Evolutionary conservation across 2,797 vertebrate species (phyloP), one percentile per base, ranked within the genome.

Genomic region (Microctenopoma stevenorrisi): DNA sequence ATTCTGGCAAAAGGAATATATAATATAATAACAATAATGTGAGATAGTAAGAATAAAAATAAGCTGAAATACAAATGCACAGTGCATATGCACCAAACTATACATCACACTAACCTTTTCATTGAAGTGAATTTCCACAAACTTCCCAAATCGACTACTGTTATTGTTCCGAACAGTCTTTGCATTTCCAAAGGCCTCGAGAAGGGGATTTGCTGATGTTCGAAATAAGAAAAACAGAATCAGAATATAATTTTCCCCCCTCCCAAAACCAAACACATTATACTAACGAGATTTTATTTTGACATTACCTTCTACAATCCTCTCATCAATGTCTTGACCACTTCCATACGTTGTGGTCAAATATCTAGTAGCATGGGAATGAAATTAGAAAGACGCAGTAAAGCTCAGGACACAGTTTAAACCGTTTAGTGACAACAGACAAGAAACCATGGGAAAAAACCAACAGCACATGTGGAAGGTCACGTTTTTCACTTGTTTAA

Each of bases 81-180:
- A 1, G 10, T 12, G 6, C 18, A 79, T 3, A 48, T 2, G 16
- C 0, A 56, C 5, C 0, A 52, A 58, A 14, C 18, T 5, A 44
- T 3, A 54, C 30, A 49, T 35, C n/a, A 66, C 43, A 15, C 3
- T 54, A 91, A 98, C 98, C 95, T 99, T 99, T 76, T 96, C 96
- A 88, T 98, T 97, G 72, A 99, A 99, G 88, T 99, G 98, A 86
- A 99, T 99, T 95, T 99, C 98, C 67, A 99, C 98, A 91, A 99
- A 99, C 90, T 99, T 99, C 74, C 98, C 98, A 93, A 99, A 99
- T 61, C 98, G 96, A 84, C 98, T 99, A 78, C 98, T 99, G 90
- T 99, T 99, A 85, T 99, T 99, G 87, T 99, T 99, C 52, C 98
- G 94, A 84, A 99, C 98, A 10, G 98, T 99, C 87, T 99, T 99